A percentile compares a stretch with the other conserved stretches of the same genome.
phyloP scores from a whole-genome alignment of 2,113 vertebrate species.

The Falcunculus frontatus region DNA sequence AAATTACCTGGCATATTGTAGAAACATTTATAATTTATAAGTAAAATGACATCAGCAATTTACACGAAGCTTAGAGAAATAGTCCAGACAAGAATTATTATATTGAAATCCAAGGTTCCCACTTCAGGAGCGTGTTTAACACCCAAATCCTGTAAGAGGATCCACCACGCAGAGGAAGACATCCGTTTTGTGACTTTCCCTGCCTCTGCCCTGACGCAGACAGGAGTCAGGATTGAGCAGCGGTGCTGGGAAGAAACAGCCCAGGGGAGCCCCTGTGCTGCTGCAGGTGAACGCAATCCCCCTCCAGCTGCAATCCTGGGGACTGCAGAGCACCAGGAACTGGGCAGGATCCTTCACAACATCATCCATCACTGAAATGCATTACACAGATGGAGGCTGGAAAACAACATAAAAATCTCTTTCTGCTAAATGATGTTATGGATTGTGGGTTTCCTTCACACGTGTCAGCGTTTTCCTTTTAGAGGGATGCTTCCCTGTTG shows the following conservation, averaged over 20 bases:
- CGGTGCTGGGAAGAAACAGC: not conserved
- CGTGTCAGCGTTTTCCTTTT: slow-evolving; percentile 9
- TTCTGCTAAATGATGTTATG: not conserved
- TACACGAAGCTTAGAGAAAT: not conserved
- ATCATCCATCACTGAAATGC: not conserved
- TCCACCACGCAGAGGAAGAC: not conserved
- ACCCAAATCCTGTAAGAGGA: not conserved
- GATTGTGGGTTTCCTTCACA: not conserved
- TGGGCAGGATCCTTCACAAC: not conserved
- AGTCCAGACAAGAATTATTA: not conserved
- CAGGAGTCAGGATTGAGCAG: not conserved
- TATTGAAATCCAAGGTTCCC: not conserved
- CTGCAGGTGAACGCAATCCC: not conserved
- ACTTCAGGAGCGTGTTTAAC: not conserved
- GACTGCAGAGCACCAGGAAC: not conserved
- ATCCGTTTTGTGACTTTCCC: not conserved
- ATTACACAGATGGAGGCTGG: not conserved
- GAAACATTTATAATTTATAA: slow-evolving; percentile 11
- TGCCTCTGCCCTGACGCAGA: not conserved
- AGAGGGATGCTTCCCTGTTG: not conserved
- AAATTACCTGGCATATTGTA: not conserved
- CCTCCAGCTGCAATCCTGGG: not conserved
- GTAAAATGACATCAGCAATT: not conserved
- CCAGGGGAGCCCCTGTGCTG: accelerated
- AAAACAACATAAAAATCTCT: slow-evolving; percentile 22